Percentiles rank a stretch among this genome's conserved stretches.
phyloP scores from a whole-genome alignment of 2,797 vertebrate genomes.

The Halcyon leucocephala region DNA sequence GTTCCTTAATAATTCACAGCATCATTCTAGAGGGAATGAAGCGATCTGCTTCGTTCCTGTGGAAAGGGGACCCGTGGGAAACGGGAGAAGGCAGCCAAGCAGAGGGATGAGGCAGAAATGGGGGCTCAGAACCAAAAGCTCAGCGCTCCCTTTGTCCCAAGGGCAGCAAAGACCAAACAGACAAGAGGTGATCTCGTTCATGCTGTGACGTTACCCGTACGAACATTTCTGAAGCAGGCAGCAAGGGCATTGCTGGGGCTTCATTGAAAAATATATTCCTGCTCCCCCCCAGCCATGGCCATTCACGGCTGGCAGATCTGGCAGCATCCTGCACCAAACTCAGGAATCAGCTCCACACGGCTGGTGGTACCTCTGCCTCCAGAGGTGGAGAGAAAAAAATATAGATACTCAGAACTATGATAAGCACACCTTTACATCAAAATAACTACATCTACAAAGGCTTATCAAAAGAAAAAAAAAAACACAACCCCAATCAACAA shows the following conservation, averaged over 20 bases:
- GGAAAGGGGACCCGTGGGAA: not conserved
- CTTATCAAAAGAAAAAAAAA: not conserved
- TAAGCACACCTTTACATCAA: not conserved
- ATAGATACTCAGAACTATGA: not conserved
- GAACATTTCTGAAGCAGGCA: not conserved
- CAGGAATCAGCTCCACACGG: not conserved
- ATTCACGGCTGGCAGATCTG: not conserved
- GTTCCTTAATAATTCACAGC: not conserved
- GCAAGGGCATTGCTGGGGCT: not conserved
- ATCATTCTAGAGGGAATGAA: not conserved
- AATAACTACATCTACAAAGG: not conserved
- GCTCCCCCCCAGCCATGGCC: accelerated
- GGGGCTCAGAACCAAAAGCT: not conserved
- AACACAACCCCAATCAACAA: not conserved
- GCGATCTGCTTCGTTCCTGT: not conserved
- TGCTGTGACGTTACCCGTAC: accelerated
- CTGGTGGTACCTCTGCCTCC: not conserved
- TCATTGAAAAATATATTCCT: accelerated
- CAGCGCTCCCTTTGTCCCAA: not conserved
- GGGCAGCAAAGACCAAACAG: not conserved
- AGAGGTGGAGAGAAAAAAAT: not conserved
- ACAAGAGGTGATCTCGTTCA: not conserved
- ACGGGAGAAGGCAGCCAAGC: not conserved
- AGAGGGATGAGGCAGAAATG: not conserved
- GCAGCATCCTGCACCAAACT: not conserved